phyloP scores from a whole-genome alignment of 2,888 invertebrate genomes.

The Caenorhabditis sulstoni region DNA sequence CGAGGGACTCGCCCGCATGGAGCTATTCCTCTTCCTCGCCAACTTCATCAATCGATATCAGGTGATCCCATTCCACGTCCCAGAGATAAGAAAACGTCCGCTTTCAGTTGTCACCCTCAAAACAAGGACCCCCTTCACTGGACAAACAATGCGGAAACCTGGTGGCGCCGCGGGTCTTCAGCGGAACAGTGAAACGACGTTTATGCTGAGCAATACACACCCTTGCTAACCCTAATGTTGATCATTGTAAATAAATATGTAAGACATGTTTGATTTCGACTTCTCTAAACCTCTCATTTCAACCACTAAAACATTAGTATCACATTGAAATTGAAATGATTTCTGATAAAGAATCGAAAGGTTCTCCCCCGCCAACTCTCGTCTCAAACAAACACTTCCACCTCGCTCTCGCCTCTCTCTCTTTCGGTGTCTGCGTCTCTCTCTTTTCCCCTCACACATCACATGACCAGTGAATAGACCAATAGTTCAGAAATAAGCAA shows the following conservation, averaged over 20 bases:
- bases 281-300: too few relatives aligned
- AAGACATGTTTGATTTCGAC: too few relatives aligned
- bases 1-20: conserved; percentile 54
- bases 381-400: too few relatives aligned
- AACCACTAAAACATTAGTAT: too few relatives aligned
- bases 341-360: too few relatives aligned
- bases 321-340: too few relatives aligned
- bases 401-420: too few relatives aligned
- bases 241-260: not conserved
- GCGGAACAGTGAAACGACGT: not conserved
- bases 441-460: not conserved
- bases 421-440: not conserved
- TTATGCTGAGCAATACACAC: not conserved
- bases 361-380: too few relatives aligned
- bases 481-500: not conserved
- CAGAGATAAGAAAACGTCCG: not conserved
- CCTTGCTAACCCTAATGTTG: not conserved
- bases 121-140: conserved; percentile 20
- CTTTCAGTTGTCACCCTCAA: conserved; percentile 26
- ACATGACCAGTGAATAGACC: not conserved
- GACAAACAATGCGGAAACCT: conserved; percentile 26
- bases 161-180: conserved; percentile 6
- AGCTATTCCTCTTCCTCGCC: conserved; percentile 31
- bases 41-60: conserved; percentile 31
- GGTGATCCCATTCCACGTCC: not conserved